A percentile compares a stretch with the other conserved stretches of the same genome.
Conservation (phyloP, 2,888 invertebrate species). For the Torymus aiolomorphi region DNA sequence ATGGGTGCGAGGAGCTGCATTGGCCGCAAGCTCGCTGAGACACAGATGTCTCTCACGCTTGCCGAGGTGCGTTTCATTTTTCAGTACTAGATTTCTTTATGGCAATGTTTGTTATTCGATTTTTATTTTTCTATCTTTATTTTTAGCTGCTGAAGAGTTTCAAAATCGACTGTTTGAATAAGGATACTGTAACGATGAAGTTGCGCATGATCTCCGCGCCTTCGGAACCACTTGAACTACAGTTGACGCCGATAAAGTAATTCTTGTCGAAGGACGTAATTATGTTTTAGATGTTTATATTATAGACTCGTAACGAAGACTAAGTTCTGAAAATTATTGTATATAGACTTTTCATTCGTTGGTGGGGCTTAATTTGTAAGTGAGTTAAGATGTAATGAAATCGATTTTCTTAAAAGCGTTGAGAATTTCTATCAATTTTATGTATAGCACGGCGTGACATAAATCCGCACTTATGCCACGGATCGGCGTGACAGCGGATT, state of each 20-base stretch:
- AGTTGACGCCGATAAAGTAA: conserved; percentile 33
- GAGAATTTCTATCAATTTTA: no score
- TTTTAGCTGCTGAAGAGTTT: conserved; percentile 78
- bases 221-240: conserved; percentile 76
- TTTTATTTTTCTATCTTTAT: conserved; percentile 28
- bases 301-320: no score
- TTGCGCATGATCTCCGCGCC: conserved; percentile 81
- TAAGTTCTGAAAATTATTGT: not conserved
- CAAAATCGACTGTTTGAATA: conserved; percentile 77
- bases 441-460: no score
- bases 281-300: not conserved
- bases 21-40: conserved; percentile 87
- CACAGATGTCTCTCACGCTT: conserved; percentile 83
- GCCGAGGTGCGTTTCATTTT: conserved; percentile 77
- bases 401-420: no score
- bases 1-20: conserved; percentile 89
- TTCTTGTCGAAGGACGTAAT: not conserved
- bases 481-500: no score
- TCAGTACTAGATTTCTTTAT: not conserved
- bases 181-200: conserved; percentile 77
- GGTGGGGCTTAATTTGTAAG: no score
- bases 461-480: no score
- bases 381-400: no score
- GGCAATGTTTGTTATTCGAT: no score
- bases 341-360: not conserved